A percentile compares a stretch with the other conserved stretches of the same genome.
These are phyloP conservation scores for Melanotaenia boesemani DNA, from an alignment of 2,797 vertebrate species.

Conservation along the genomic window DNA sequence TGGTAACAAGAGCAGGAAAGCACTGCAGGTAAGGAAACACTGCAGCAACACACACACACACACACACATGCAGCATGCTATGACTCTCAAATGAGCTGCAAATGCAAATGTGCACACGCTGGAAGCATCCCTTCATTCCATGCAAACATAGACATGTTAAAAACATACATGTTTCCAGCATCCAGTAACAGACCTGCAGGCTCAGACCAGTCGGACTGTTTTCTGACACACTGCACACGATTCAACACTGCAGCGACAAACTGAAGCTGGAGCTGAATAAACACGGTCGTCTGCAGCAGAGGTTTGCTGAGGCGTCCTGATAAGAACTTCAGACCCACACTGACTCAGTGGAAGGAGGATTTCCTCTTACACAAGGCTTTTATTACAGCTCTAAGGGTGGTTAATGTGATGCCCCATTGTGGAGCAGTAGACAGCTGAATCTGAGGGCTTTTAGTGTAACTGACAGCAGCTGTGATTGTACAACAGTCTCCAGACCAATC, in stretches of 20 bases:
- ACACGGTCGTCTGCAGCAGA: background rate
- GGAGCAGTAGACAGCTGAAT: background rate
- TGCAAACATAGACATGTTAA: background rate
- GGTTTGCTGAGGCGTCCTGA: conserved; percentile 24
- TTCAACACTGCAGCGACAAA: conserved; percentile 24
- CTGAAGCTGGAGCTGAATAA: background rate
- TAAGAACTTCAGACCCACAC: conserved; percentile 9
- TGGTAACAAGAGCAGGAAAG: conserved; percentile 63
- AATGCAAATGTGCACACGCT: background rate
- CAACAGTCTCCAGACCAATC: background rate
- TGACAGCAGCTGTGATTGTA: background rate
- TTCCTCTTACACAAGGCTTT: background rate
- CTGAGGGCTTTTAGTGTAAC: background rate
- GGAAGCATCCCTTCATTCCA: background rate
- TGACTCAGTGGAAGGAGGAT: background rate
- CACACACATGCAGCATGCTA: conserved; percentile 6
- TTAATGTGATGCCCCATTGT: background rate
- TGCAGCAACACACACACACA: conserved; percentile 3
- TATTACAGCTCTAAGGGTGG: background rate
- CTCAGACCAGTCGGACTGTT: conserved; percentile 17
- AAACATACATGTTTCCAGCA: background rate
- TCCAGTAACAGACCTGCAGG: background rate
- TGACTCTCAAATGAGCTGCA: conserved; percentile 3
- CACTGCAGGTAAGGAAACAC: conserved; percentile 64
- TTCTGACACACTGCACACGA: conserved; percentile 19